Conservation (phyloP, 1,140 invertebrate species). For the Cyrtorhinus lividipennis region DNA sequence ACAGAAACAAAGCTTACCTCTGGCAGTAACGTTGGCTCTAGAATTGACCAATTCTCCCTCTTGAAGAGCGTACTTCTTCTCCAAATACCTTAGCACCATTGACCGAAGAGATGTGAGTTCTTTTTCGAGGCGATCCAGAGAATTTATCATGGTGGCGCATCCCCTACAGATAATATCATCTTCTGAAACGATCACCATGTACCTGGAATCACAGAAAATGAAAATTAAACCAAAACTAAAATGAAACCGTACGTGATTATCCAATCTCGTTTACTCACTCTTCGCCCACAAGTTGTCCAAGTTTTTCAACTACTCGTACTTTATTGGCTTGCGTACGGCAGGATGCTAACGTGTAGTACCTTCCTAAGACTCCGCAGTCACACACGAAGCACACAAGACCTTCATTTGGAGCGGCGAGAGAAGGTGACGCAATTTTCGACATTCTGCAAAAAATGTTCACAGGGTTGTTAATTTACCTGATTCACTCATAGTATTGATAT, state of each 20-base stretch:
- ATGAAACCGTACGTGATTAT: neutral
- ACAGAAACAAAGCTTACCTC: no score
- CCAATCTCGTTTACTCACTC: conserved; percentile 26
- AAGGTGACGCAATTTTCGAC: neutral
- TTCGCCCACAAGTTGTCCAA: conserved; percentile 33
- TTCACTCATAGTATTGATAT: no score
- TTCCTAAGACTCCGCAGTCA: conserved; percentile 27
- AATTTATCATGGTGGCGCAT: conserved; percentile 32
- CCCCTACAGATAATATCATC: conserved; percentile 33
- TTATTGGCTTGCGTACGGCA: conserved; percentile 31
- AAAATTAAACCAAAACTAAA: conserved; percentile 12
- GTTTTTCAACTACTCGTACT: conserved; percentile 30
- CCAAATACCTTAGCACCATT: conserved; percentile 29
- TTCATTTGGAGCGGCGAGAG: conserved; percentile 16
- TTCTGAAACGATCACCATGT: conserved; percentile 33
- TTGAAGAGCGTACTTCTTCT: conserved; percentile 31
- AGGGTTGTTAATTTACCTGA: no score
- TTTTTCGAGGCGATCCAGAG: conserved; percentile 30
- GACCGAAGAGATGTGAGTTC: conserved; percentile 28
- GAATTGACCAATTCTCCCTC: conserved; percentile 29
- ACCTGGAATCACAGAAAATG: conserved; percentile 27
- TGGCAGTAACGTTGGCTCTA: conserved; percentile 18
- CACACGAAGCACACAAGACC: conserved; percentile 31
- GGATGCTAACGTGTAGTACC: conserved; percentile 29
- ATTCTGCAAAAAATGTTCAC: conserved; percentile 4